phyloP scores from a whole-genome alignment of 2,797 vertebrate genomes.

The Intellagama lesueurii region DNA sequence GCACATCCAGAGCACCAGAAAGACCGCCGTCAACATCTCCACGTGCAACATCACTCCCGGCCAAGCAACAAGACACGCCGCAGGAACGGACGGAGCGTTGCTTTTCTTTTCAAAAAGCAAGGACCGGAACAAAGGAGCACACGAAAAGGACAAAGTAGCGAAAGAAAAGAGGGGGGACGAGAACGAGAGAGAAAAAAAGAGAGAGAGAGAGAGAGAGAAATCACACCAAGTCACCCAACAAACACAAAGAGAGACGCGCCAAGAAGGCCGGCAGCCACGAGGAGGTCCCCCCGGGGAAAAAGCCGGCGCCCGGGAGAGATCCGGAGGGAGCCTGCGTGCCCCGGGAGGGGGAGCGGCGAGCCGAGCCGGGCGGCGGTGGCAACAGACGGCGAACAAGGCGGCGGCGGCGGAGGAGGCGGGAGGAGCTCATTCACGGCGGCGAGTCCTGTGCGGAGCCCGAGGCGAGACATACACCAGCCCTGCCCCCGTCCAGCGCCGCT shows the following conservation, averaged over 20 bases:
- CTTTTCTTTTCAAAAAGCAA: conserved; percentile 40
- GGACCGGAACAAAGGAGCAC: conserved; percentile 55
- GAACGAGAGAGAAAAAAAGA: neutral
- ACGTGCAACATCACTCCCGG: conserved; percentile 92
- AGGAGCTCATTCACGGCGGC: conserved; percentile 75
- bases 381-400: conserved; percentile 56
- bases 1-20: conserved; percentile 94
- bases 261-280: neutral
- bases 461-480: conserved; percentile 74
- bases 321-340: conserved; percentile 66
- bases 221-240: conserved; percentile 19
- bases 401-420: conserved; percentile 62
- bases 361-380: conserved; percentile 42
- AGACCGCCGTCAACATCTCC: conserved; percentile 93
- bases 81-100: neutral
- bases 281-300: neutral
- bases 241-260: conserved; percentile 12
- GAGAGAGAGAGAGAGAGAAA: too few species aligned
- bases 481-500: conserved; percentile 33
- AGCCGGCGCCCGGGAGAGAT: conserved; percentile 37
- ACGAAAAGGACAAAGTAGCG: conserved; percentile 19
- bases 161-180: conserved; percentile 19
- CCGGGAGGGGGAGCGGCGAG: conserved; percentile 64
- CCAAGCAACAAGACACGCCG: conserved; percentile 33
- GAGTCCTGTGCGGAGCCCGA: conserved; percentile 66